phyloP scores from a whole-genome alignment of 2,797 vertebrate genomes.

The Megalops cyprinoides region DNA sequence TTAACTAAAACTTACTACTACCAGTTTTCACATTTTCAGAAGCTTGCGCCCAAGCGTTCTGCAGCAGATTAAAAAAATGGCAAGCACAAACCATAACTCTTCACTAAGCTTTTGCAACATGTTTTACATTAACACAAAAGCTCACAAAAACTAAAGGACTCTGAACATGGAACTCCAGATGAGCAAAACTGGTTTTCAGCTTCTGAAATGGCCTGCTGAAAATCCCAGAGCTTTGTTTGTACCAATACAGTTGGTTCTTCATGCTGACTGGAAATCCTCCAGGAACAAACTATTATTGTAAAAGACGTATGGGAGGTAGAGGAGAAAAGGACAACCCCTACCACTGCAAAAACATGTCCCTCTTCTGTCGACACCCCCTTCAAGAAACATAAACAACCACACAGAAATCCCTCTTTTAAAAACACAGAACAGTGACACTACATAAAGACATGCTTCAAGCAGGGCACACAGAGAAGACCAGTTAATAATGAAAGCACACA shows the following conservation, averaged over 20 bases:
- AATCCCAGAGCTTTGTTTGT: background rate
- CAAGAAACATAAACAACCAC: background rate
- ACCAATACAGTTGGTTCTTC: background rate
- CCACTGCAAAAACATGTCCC: constrained; percentile 1
- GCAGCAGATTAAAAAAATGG: background rate
- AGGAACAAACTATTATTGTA: constrained; percentile 33
- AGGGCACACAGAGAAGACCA: background rate
- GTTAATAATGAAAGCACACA: constrained; percentile 59
- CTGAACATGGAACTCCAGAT: background rate
- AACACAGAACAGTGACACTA: background rate
- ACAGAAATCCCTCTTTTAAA: background rate
- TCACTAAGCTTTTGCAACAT: background rate
- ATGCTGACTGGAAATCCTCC: constrained; percentile 26
- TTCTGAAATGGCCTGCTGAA: background rate
- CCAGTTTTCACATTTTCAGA: background rate
- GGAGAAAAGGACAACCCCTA: constrained; percentile 13
- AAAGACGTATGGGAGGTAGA: constrained; percentile 30
- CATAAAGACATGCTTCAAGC: background rate
- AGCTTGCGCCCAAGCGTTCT: background rate
- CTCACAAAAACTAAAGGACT: background rate
- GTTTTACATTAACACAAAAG: constrained; percentile 7
- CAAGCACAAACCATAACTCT: background rate
- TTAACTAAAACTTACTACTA: background rate
- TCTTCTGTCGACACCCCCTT: background rate
- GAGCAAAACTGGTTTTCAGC: background rate